These are phyloP conservation scores for Lates japonicus DNA, from an alignment of 2,797 vertebrate species.

Conservation along the genomic window DNA sequence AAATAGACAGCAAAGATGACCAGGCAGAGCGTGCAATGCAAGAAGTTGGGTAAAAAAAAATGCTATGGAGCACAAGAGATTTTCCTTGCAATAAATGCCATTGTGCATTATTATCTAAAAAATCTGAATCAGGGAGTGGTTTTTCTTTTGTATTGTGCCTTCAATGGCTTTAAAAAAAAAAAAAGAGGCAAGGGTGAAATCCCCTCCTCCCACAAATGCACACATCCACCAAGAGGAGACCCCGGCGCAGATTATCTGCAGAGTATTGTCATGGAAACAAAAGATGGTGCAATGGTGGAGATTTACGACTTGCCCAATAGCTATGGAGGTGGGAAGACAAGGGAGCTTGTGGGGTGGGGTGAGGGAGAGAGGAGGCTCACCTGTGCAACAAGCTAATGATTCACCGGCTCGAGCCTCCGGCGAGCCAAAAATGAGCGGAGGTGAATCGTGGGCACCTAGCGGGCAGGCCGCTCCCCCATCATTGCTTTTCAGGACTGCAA, in stretches of 20 bases:
- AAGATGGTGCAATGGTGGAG: conserved; percentile 68
- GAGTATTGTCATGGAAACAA: conserved; percentile 86
- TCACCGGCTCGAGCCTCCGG: conserved; percentile 40
- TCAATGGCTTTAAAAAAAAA: conserved; percentile 9
- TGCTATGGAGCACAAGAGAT: neutral
- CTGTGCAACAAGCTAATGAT: conserved; percentile 62
- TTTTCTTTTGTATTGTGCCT: neutral
- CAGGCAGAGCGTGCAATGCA: neutral
- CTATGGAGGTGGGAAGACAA: conserved; percentile 53
- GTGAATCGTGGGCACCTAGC: conserved; percentile 48
- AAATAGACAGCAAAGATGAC: conserved; percentile 14
- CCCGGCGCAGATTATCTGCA: conserved; percentile 69
- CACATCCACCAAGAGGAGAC: conserved; percentile 61
- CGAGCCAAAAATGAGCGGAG: conserved; percentile 26
- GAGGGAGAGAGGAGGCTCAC: conserved; percentile 22
- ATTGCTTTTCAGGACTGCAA: conserved; percentile 58
- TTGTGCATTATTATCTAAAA: neutral
- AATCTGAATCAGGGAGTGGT: neutral
- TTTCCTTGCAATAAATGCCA: neutral
- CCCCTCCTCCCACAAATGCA: conserved; percentile 51
- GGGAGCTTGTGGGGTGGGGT: conserved; percentile 11
- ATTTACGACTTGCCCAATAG: conserved; percentile 62
- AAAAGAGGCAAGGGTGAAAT: conserved; percentile 29
- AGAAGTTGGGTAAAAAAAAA: neutral
- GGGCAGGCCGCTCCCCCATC: conserved; percentile 40